Evolutionary conservation across 2,797 vertebrate species (phyloP).

Genomic region (Propithecus perrieri): DNA sequence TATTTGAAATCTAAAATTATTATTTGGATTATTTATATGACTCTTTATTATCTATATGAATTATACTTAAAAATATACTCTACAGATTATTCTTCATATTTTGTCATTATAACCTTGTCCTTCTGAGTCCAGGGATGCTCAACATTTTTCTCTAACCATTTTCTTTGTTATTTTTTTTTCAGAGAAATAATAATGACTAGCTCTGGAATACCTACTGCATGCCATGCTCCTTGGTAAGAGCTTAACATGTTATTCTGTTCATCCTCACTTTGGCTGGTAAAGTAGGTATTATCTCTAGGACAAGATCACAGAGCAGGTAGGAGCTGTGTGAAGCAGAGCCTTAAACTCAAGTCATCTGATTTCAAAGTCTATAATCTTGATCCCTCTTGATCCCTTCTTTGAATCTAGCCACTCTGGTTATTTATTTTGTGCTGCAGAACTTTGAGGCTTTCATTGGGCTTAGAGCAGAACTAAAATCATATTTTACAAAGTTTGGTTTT

Average conservation of each 20-base stretch:
- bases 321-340: neutral
- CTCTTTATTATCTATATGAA: neutral
- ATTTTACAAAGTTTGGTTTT: neutral
- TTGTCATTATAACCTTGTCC: neutral
- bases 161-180: neutral
- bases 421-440: neutral
- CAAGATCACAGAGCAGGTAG: neutral
- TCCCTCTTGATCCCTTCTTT: neutral
- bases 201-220: neutral
- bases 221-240: neutral
- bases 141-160: neutral
- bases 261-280: neutral
- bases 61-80: neutral
- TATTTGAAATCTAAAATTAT: slow-evolving; percentile 27
- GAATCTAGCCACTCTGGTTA: neutral
- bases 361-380: neutral
- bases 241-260: neutral
- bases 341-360: neutral
- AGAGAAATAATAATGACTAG: neutral
- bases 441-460: neutral
- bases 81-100: neutral
- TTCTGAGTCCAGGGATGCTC: neutral
- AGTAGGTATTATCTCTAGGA: neutral
- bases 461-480: neutral
- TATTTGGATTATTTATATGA: neutral